These are phyloP conservation scores for Anolis apletophallus DNA, from an alignment of 2,797 vertebrate species.

Conservation along the genomic window DNA sequence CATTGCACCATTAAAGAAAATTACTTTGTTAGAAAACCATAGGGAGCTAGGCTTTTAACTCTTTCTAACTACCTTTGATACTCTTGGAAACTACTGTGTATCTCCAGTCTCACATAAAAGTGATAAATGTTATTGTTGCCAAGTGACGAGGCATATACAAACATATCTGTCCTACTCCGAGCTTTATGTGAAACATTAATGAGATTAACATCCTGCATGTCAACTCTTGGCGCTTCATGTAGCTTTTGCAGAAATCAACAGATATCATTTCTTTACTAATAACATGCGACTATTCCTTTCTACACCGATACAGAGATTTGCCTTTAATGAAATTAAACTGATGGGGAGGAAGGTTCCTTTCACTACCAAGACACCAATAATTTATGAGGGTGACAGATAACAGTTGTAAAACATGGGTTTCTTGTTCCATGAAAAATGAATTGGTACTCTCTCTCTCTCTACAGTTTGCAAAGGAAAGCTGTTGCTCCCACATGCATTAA, in stretches of 20 bases:
- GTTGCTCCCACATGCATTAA: background rate
- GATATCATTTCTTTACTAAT: constrained; percentile 60
- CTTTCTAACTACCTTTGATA: background rate
- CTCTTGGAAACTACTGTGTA: background rate
- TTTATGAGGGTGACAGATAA: constrained; percentile 62
- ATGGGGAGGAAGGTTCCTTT: constrained; percentile 23
- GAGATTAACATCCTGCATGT: constrained; percentile 47
- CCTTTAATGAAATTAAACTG: constrained; percentile 67
- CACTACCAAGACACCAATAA: constrained; percentile 54
- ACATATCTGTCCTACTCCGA: constrained; percentile 28
- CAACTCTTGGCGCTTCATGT: constrained; percentile 51
- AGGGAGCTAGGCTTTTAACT: constrained; percentile 21
- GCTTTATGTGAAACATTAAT: constrained; percentile 44
- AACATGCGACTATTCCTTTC: constrained; percentile 41
- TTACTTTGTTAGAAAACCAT: background rate
- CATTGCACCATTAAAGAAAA: background rate
- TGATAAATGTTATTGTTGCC: constrained; percentile 45
- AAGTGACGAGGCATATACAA: constrained; percentile 20
- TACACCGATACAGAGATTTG: constrained; percentile 9
- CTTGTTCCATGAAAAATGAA: constrained; percentile 32
- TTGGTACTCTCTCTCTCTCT: constrained; percentile 30
- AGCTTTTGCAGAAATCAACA: constrained; percentile 55
- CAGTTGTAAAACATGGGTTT: constrained; percentile 57
- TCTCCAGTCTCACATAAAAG: constrained; percentile 34
- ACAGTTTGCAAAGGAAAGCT: background rate